Conservation (phyloP, 2,113 vertebrate genomes). For the Meleagris gallopavo region DNA sequence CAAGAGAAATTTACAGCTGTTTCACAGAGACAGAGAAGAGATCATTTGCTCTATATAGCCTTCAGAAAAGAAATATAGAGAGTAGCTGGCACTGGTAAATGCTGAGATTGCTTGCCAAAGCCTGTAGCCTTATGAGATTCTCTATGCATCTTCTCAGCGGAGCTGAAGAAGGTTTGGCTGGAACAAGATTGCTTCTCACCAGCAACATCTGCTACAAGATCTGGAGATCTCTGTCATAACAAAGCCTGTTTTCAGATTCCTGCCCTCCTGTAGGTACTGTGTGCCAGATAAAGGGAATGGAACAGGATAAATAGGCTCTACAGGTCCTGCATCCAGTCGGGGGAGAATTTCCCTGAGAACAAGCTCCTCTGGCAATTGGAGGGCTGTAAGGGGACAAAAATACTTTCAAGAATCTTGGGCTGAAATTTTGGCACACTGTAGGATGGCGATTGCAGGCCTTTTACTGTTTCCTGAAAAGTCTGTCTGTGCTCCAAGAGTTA, state of each 20-base stretch:
- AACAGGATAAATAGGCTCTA: constrained; percentile 49
- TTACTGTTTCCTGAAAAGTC: not conserved
- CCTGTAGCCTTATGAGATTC: constrained; percentile 57
- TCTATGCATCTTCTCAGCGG: constrained; percentile 31
- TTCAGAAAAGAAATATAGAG: constrained; percentile 58
- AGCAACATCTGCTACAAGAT: constrained; percentile 68
- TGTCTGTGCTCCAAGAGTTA: not conserved
- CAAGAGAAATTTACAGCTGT: constrained; percentile 68
- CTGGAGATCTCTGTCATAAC: constrained; percentile 68
- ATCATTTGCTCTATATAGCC: constrained; percentile 52
- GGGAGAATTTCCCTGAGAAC: not conserved
- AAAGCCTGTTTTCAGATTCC: constrained; percentile 57
- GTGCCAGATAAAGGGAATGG: constrained; percentile 58
- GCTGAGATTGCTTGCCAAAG: constrained; percentile 61
- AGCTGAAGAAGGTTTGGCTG: constrained; percentile 60
- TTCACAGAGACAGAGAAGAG: constrained; percentile 55
- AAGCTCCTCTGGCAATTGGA: constrained; percentile 11
- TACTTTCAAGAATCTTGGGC: not conserved
- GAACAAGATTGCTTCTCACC: constrained; percentile 59
- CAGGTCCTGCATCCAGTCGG: not conserved
- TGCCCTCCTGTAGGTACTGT: constrained; percentile 47
- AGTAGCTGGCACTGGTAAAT: constrained; percentile 51
- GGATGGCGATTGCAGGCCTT: not conserved
- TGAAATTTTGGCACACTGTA: not conserved
- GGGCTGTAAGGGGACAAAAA: not conserved